These are phyloP conservation scores for Eudyptes chrysolophus DNA, from an alignment of 2,113 vertebrate species.

Conservation along the genomic window DNA sequence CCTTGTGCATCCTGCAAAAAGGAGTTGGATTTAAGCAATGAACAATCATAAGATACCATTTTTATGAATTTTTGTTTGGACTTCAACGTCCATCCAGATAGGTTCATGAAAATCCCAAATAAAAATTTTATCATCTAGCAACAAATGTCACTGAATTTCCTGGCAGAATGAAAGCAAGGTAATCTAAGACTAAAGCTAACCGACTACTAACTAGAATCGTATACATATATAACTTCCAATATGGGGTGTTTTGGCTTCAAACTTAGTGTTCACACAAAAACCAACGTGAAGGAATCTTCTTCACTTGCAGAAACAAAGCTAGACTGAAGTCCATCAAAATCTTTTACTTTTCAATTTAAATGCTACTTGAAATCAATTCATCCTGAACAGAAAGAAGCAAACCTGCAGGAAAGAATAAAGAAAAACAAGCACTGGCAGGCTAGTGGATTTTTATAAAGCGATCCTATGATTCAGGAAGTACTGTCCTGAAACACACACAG, in stretches of 20 bases:
- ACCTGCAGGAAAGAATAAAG: not conserved
- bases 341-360: not conserved
- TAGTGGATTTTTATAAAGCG: not conserved
- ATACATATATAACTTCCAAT: not conserved
- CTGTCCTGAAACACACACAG: fast-evolving
- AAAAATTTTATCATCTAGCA: not conserved
- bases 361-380: not conserved
- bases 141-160: not conserved
- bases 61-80: not conserved
- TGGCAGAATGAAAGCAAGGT: not conserved
- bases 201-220: not conserved
- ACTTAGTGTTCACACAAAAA: not conserved
- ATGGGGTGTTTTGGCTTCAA: not conserved
- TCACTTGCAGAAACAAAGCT: not conserved
- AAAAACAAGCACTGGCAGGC: not conserved
- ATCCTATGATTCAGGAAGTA: not conserved
- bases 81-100: not conserved
- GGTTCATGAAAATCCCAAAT: not conserved
- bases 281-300: fast-evolving
- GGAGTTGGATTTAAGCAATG: not conserved
- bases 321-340: not conserved
- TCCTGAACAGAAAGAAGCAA: not conserved
- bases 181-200: not conserved
- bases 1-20: not conserved
- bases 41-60: not conserved